These are phyloP conservation scores for Oceanites oceanicus DNA, from an alignment of 2,113 vertebrate genomes.

Conservation along the genomic window DNA sequence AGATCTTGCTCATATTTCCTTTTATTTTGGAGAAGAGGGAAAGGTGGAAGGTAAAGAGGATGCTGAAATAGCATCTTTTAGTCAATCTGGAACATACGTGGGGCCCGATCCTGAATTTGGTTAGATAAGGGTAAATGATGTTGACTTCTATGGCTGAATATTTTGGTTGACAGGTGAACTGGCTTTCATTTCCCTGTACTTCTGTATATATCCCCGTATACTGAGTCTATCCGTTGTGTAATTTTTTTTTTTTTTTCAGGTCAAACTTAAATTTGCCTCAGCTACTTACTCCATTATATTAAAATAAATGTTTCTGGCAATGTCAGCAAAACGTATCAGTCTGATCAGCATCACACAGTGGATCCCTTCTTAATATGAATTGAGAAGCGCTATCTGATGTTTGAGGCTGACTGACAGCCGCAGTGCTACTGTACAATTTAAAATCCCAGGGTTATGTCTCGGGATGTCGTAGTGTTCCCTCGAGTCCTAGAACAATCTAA, in stretches of 20 bases:
- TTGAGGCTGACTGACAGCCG: neutral
- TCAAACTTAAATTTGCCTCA: neutral
- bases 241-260: neutral
- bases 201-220: neutral
- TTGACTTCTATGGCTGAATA: neutral
- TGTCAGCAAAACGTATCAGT: neutral
- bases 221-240: neutral
- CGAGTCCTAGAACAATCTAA: neutral
- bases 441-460: neutral
- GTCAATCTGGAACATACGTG: rapidly evolving
- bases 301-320: neutral
- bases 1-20: rapidly evolving
- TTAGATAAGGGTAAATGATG: neutral
- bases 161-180: neutral
- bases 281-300: neutral
- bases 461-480: neutral
- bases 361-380: neutral
- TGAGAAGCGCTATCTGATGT: neutral
- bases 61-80: neutral
- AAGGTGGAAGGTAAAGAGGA: neutral
- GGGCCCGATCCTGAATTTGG: neutral
- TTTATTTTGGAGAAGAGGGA: neutral
- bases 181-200: neutral
- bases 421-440: neutral
- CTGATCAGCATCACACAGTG: neutral